Conservation (phyloP, 1,140 invertebrate species). For the Drosophila azteca region DNA sequence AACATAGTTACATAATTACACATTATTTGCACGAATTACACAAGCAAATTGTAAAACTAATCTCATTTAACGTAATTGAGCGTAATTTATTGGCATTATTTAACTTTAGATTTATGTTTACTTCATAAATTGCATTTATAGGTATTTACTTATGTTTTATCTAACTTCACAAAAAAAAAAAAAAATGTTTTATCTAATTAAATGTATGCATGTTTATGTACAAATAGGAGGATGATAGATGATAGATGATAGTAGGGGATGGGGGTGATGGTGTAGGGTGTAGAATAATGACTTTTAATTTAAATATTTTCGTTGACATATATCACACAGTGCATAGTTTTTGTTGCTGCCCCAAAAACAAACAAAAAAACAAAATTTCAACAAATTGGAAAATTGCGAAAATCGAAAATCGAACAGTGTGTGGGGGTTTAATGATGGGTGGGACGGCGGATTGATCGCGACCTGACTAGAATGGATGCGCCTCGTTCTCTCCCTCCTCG, state of each 20-base stretch:
- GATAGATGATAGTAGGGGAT: too few relatives aligned
- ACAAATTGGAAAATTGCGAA: conserved; percentile 54
- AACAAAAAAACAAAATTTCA: conserved; percentile 55
- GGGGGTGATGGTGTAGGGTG: background rate
- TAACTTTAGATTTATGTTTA: conserved; percentile 57
- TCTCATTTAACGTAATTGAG: conserved; percentile 59
- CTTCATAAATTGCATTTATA: conserved; percentile 17
- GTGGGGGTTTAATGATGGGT: conserved; percentile 49
- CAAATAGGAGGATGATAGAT: conserved; percentile 43
- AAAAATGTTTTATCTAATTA: conserved; percentile 8
- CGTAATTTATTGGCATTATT: conserved; percentile 56
- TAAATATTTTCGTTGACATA: conserved; percentile 70
- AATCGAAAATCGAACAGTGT: conserved; percentile 34
- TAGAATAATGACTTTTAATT: conserved; percentile 64
- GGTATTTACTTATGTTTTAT: conserved; percentile 7
- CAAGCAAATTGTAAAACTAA: conserved; percentile 61
- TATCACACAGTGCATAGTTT: conserved; percentile 66
- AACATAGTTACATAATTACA: conserved; percentile 72
- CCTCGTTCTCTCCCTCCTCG: conserved; percentile 17
- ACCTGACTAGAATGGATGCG: conserved; percentile 59
- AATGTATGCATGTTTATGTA: conserved; percentile 55
- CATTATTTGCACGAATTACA: conserved; percentile 63
- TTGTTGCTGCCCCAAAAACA: conserved; percentile 44
- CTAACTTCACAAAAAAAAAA: too few relatives aligned
- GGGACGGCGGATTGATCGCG: conserved; percentile 58